Evolutionary conservation across 1,140 invertebrate species (phyloP), one percentile per base, ranked within the genome.

Genomic region (Macrostomum lignano): DNA sequence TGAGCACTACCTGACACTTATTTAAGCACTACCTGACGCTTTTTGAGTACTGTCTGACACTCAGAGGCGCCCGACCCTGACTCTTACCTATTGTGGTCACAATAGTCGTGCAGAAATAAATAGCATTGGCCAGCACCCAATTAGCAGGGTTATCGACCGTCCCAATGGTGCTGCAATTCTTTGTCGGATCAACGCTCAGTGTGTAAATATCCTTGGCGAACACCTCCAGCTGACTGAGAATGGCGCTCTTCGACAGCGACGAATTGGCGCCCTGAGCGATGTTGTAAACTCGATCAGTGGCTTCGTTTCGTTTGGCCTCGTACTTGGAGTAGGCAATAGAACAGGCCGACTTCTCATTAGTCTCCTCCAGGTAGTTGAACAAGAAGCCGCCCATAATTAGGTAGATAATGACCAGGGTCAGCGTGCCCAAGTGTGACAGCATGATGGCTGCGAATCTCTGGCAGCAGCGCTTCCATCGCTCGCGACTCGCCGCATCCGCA

Each of bases 371-470:
- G 17, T 32, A 32, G 13, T 13, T 21, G 13, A 32, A 32, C 3
- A 32, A 7, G 6, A 21, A n/a, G 10, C 14, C 31, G 3, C 31
- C 31, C 3, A 3, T 11, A 32, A 15, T 7, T 11, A 32, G n/a
- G 11, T 32, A 32, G 24, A 25, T n/a, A 7, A 32, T 32, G 3
- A 32, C 13, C 3, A 32, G 6, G 6, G 17, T 21, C n/a, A 32
- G 4, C 31, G 82, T 73, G 24, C 77, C 77, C 6, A 84, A 71
- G 57, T 82, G 79, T 51, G 73, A 79, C 58, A 82, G 82, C 55
- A 82, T 66, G 58, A 82, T 82, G 7, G 77, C 74, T 21, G 76
- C 66, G 44, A 79, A 71, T 32, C 69, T 62, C n/a, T 76, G 65
- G 15, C 15, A 28, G 19, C 26, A 28, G 19, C 3, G 5, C 19